Evolutionary conservation across 2,797 vertebrate species (phyloP).

Genomic region (Geotrypetes seraphini): DNA sequence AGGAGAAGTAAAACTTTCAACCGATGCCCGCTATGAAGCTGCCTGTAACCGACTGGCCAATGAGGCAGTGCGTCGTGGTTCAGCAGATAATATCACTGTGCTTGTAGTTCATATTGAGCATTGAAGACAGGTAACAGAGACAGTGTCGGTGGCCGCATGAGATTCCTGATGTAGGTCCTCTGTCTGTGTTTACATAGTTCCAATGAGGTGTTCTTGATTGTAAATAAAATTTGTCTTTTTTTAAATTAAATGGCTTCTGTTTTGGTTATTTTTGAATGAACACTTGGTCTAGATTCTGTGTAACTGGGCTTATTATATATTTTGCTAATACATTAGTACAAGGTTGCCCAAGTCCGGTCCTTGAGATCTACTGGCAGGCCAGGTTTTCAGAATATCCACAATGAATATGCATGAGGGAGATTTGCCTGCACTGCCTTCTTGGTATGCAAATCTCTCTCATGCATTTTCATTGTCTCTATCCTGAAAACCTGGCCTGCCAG

Average conservation of each 20-base stretch:
- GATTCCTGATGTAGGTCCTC: too few relatives aligned
- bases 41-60: conserved; percentile 81
- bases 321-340: too few relatives aligned
- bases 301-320: too few relatives aligned
- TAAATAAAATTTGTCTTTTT: conserved; percentile 51
- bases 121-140: conserved; percentile 33
- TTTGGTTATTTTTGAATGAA: not conserved
- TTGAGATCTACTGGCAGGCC: too few relatives aligned
- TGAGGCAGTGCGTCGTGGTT: conserved; percentile 84
- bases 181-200: not conserved
- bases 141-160: not conserved
- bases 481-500: too few relatives aligned
- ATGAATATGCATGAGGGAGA: too few relatives aligned
- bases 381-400: too few relatives aligned
- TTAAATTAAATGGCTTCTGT: conserved; percentile 21
- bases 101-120: conserved; percentile 72
- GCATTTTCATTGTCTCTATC: too few relatives aligned
- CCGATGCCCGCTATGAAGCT: conserved; percentile 59
- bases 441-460: too few relatives aligned
- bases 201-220: conserved; percentile 29
- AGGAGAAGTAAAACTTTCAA: conserved; percentile 47
- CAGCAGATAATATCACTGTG: conserved; percentile 89
- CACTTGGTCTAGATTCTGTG: not conserved
- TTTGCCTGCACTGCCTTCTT: too few relatives aligned
- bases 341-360: too few relatives aligned